phyloP scores from a whole-genome alignment of 2,797 vertebrate genomes.

The Cryptoprocta ferox region DNA sequence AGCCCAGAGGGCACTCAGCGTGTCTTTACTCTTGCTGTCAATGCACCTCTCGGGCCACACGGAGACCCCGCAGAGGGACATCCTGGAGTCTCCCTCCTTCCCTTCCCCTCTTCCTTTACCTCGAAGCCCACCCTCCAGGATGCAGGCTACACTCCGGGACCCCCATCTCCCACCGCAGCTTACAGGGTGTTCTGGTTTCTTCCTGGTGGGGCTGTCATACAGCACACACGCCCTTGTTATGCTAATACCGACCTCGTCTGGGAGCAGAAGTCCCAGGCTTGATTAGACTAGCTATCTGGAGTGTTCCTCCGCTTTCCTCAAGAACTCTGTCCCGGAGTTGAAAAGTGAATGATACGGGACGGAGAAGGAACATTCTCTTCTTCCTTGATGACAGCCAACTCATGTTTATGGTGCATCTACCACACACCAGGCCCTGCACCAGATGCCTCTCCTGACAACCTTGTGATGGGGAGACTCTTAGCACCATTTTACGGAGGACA shows the following conservation, averaged over 20 bases:
- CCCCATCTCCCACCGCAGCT: neutral
- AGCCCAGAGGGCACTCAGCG: neutral
- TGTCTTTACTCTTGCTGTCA: neutral
- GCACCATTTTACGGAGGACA: neutral
- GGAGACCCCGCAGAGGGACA: neutral
- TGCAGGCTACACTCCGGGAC: neutral
- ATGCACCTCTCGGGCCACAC: neutral
- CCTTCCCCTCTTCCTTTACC: neutral
- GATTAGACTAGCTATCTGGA: neutral
- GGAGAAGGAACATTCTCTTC: neutral
- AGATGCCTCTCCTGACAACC: too few relatives aligned
- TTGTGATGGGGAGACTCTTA: neutral
- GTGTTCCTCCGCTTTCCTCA: neutral
- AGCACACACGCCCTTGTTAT: neutral
- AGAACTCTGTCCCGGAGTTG: neutral
- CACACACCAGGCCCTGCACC: neutral
- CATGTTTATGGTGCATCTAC: too few relatives aligned
- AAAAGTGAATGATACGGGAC: neutral
- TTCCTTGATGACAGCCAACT: neutral
- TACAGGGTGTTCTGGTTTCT: neutral
- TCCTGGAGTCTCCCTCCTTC: neutral
- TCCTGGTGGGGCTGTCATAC: neutral
- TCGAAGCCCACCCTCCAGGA: neutral
- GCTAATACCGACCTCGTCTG: neutral
- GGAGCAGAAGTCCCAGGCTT: neutral